Evolutionary conservation across 1,140 invertebrate genomes (phyloP).

Genomic region (Ditylenchus dipsaci): DNA sequence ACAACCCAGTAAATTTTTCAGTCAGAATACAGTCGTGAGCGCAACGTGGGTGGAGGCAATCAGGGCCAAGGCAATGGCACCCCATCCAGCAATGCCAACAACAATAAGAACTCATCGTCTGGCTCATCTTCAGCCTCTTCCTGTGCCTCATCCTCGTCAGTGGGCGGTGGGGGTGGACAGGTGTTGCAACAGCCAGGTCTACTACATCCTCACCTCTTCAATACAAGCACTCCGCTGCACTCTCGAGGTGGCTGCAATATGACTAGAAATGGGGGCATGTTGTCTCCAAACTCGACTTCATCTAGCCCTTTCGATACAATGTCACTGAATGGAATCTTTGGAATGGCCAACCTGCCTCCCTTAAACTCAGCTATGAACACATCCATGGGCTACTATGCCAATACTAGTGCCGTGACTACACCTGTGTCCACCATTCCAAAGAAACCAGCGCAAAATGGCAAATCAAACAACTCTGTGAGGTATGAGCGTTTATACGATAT

Average conservation of each 20-base stretch:
- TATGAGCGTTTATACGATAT: no score
- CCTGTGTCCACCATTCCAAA: not conserved
- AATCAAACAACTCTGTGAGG: no score
- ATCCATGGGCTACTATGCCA: not conserved
- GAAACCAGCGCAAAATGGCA: no score
- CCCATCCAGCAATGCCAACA: not conserved
- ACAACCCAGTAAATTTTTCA: constrained; percentile 3
- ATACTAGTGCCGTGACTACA: not conserved
- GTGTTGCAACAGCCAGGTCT: not conserved
- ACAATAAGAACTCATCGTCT: not conserved
- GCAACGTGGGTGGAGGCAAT: not conserved
- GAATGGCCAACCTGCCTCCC: not conserved
- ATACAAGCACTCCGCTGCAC: not conserved
- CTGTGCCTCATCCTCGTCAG: not conserved
- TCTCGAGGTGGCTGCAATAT: not conserved
- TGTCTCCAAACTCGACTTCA: not conserved
- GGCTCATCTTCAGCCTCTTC: not conserved
- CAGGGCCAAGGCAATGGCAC: not conserved
- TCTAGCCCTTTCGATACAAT: not conserved
- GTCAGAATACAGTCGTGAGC: constrained; percentile 19
- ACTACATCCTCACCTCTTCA: not conserved
- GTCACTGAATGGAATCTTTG: not conserved
- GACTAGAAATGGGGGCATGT: not conserved
- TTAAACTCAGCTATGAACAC: not conserved
- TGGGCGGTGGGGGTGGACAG: not conserved